These are phyloP conservation scores for Acanthopagrus latus DNA, from an alignment of 2,797 vertebrate species.

Conservation along the genomic window DNA sequence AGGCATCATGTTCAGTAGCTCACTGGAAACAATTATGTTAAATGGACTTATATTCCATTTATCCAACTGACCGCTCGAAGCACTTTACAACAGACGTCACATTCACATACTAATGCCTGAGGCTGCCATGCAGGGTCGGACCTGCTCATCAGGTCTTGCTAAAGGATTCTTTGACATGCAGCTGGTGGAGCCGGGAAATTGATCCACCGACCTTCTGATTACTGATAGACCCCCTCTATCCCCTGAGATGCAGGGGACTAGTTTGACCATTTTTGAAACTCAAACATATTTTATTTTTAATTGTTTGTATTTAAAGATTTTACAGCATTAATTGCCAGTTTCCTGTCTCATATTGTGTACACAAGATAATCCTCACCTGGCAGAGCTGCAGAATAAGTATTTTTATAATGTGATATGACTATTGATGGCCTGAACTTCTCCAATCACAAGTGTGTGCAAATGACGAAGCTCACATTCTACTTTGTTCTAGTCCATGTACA, in stretches of 20 bases:
- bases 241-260: no score
- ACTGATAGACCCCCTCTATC: no score
- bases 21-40: no score
- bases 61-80: no score
- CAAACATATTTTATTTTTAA: conserved; percentile 15
- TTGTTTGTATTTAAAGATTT: neutral
- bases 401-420: conserved; percentile 24
- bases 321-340: conserved; percentile 18
- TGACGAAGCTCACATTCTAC: conserved; percentile 17
- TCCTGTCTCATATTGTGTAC: neutral
- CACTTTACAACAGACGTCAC: neutral
- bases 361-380: neutral
- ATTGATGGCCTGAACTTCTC: conserved; percentile 6
- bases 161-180: no score
- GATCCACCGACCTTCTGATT: no score
- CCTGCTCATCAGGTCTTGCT: no score
- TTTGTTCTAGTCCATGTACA: conserved; percentile 68
- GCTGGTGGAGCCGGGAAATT: no score
- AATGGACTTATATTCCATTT: neutral
- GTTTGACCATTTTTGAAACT: neutral
- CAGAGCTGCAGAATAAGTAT: conserved; percentile 11
- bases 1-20: neutral
- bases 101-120: neutral
- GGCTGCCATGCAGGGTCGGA: no score
- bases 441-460: conserved; percentile 28